These are phyloP conservation scores for Aeoliscus strigatus DNA, from an alignment of 2,797 vertebrate species.

Conservation along the genomic window DNA sequence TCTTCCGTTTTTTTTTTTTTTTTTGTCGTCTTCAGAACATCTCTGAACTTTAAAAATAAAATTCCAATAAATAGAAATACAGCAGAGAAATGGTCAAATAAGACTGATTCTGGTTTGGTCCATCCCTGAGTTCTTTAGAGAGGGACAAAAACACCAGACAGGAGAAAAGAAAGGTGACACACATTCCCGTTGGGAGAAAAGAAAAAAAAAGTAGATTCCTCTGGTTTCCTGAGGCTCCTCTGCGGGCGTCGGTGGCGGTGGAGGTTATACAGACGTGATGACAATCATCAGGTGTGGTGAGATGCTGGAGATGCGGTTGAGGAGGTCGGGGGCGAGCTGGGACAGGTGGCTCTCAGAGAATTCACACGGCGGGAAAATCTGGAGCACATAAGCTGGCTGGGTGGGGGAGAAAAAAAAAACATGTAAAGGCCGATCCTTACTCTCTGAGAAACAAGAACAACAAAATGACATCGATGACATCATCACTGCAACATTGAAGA, in stretches of 20 bases:
- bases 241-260: constrained; percentile 30
- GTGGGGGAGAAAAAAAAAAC: no score
- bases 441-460: no score
- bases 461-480: constrained; percentile 1
- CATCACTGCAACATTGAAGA: background rate
- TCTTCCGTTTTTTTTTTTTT: constrained; percentile 63
- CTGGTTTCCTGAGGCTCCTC: constrained; percentile 67
- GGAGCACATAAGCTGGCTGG: constrained; percentile 96
- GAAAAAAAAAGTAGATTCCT: constrained; percentile 46
- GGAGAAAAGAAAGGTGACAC: constrained; percentile 36
- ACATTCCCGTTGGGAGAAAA: constrained; percentile 43
- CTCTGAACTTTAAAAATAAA: constrained; percentile 65
- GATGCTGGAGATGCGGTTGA: constrained; percentile 97
- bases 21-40: constrained; percentile 58
- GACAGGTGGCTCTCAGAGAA: constrained; percentile 97
- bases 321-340: constrained; percentile 92
- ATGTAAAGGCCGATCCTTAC: no score
- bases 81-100: constrained; percentile 78
- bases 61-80: constrained; percentile 81
- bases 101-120: constrained; percentile 74
- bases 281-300: constrained; percentile 99
- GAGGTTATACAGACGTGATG: constrained; percentile 92
- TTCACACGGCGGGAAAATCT: constrained; percentile 98
- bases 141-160: constrained; percentile 70
- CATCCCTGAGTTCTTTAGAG: constrained; percentile 71